A percentile compares a stretch with the other conserved stretches of the same genome.
These are phyloP conservation scores for Dysidea cf. avara DNA, from an alignment of 37 sponge, comb jelly and placozoan genomes.

Conservation along the genomic window DNA sequence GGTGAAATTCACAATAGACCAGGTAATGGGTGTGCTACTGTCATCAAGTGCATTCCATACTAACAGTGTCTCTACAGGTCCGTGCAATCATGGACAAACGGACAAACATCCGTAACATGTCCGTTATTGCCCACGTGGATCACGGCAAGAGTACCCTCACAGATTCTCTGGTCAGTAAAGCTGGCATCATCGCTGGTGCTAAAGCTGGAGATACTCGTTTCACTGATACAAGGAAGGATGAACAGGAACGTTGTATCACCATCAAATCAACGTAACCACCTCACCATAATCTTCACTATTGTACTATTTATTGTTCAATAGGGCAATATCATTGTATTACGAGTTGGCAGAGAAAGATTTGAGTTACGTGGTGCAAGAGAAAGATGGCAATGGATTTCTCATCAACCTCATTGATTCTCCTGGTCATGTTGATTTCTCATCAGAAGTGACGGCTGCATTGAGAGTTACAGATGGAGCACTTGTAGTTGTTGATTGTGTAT, in stretches of 20 bases:
- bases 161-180: constrained; percentile 97
- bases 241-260: constrained; percentile 99
- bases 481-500: constrained; percentile 98
- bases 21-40: constrained; percentile 39
- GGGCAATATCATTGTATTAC: constrained; percentile 95
- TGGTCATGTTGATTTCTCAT: constrained; percentile 97
- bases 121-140: constrained; percentile 99
- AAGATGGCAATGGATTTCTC: constrained; percentile 91
- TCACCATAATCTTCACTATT: not conserved
- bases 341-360: constrained; percentile 86
- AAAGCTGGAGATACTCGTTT: constrained; percentile 94
- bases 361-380: constrained; percentile 68
- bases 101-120: constrained; percentile 99
- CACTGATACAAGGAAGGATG: constrained; percentile 99
- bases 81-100: constrained; percentile 99
- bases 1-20: constrained; percentile 97
- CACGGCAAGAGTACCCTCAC: constrained; percentile 99
- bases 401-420: constrained; percentile 99
- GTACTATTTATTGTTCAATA: constrained; percentile 5
- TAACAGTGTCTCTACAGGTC: constrained; percentile 49
- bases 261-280: constrained; percentile 96
- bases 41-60: not conserved
- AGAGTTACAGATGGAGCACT: constrained; percentile 99
- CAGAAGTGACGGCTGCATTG: constrained; percentile 98
- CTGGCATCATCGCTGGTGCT: constrained; percentile 94